These are phyloP conservation scores for Gonioctena quinquepunctata DNA, from an alignment of 1,140 invertebrate species.

Conservation along the genomic window DNA sequence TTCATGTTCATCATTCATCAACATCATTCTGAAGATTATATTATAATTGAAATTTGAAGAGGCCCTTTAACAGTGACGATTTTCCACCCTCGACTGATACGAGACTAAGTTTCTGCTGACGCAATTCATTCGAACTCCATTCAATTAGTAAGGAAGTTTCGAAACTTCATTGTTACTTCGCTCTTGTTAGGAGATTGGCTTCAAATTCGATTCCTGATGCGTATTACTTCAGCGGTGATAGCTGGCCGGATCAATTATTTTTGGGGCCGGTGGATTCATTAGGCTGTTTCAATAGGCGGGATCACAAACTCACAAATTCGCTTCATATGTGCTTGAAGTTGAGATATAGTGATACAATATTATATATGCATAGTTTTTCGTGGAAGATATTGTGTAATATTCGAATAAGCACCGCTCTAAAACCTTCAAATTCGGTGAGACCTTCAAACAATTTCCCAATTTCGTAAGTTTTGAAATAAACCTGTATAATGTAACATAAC, in stretches of 20 bases:
- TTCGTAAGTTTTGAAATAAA: too few species aligned
- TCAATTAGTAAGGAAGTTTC: background rate
- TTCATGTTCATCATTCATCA: background rate
- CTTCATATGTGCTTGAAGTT: too few species aligned
- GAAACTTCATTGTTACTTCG: background rate
- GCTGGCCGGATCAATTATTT: background rate
- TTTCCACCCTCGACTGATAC: background rate
- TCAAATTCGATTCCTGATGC: background rate
- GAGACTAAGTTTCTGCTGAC: background rate
- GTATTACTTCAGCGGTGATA: background rate
- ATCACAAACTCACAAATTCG: too few species aligned
- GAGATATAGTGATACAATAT: too few species aligned
- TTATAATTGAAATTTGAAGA: background rate
- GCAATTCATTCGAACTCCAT: background rate
- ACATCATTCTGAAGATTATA: background rate
- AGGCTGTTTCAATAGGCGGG: too few species aligned
- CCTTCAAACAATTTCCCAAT: too few species aligned
- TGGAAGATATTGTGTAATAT: too few species aligned
- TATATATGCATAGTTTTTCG: too few species aligned
- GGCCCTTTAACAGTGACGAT: background rate
- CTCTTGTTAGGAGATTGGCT: background rate
- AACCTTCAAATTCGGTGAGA: too few species aligned
- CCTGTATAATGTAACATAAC: too few species aligned
- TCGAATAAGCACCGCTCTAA: too few species aligned
- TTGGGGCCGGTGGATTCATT: too few species aligned